Evolutionary conservation across 2,113 vertebrate genomes (phyloP), one percentile per base, ranked within the genome.

Genomic region (Pipra filicauda): DNA sequence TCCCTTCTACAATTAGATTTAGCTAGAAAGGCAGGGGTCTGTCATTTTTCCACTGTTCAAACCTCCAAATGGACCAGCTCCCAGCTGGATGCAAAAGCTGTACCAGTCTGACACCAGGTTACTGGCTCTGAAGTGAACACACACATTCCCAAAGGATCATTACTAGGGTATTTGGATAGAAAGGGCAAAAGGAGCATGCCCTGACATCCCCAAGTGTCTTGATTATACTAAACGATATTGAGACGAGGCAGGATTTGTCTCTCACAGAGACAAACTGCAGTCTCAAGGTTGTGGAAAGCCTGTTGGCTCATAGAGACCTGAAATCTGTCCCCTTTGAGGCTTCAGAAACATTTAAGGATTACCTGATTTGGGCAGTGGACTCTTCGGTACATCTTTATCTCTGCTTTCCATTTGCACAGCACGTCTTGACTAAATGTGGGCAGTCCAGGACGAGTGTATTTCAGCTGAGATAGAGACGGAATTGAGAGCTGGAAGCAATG

Each of bases 331-430:
- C 51, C 43, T 48, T 6, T 37, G 35, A 67, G 18, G 33, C 46
- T 73, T 70, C 28, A 76, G 88, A 48, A 88, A 86, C 51, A 55
- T 31, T n/a, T 26, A 30, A 76, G 19, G 35, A 35, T 88, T 97
- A 99, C 99, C 99, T 99, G 98, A 96, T 99, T 99, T 93, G 99
- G 99, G 94, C 99, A 99, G 59, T 98, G 98, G 85, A 99, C 98
- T 69, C 98, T 99, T 93, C 98, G 98, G 95, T 99, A 98, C 96
- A 99, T 98, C 97, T 99, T 99, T 92, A 99, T 98, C 94, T 99
- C 99, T 1, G 98, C 98, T 95, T 99, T 99, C 99, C 99, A 99
- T 91, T 99, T 99, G 97, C 98, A 98, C 74, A 99, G 97, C 19
- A 99, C 98, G 64, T 99, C 99, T 86, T 99, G 99, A 93, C 99